Base-by-base conservation (phyloP, 2,888 invertebrate genomes). In the Ophion ellenae region DNA sequence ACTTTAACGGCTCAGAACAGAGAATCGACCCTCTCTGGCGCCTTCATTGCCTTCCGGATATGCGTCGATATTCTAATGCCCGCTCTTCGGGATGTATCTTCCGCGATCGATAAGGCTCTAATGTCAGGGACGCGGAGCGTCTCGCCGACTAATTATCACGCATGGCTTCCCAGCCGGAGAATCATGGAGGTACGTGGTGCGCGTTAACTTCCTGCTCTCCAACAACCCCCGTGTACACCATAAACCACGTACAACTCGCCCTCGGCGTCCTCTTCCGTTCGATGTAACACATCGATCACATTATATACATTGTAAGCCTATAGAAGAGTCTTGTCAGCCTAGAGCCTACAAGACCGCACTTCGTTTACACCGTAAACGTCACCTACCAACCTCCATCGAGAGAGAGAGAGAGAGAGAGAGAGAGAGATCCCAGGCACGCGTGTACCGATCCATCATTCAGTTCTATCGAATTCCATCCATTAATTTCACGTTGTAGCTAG, bases 101-200 rank as follows among this genome's bases (percentile, higher is more conserved):
- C 7, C 17, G 17, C 53, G 53, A 53, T 14, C 53, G 53, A 40
- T 40, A 9, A 40, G 40, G 53, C 53, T 17, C 14, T 86, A 83
- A 86, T 86, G 85, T 83, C 83, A 86, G 80, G 85, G 85, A 73
- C 85, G 76, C 53, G 32, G 73, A 53, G n/a, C 32, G 83, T 86
- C 85, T 83, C 80, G 83, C 77, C 85, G 63, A 53, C 40, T 86
- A 80, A 86, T 86, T 83, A 86, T 32, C 63, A 73, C 83, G 73
- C 85, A 69, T 80, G 61, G 83, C 71, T 83, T 69, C 63, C 67
- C 76, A 63, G 67, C 66, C 67, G 82, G 36, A 61, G 24, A 74
- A 77, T 86, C 64, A 81, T 77, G 57, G 47, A 32, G 73, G 57
- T 53, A 71, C 24, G 28, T 59, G 64, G 36, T 63, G 47, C 24